A percentile compares a stretch with the other conserved stretches of the same genome.
Conservation (phyloP, 64 coral and sea anemone species). For the Astreopora myriophthalma region DNA sequence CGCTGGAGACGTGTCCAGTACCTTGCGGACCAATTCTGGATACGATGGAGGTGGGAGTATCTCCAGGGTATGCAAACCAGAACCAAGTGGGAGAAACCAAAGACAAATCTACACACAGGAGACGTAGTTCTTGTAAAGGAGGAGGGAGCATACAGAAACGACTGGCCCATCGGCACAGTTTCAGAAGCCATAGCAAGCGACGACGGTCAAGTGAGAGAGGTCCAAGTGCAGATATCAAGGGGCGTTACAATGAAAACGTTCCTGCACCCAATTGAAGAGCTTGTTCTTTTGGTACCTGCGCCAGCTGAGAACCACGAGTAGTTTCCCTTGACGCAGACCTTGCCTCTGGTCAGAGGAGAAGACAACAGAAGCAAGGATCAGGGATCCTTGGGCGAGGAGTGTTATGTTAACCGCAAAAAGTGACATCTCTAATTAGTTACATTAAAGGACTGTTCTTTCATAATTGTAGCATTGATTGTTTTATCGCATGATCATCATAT, state of each 20-base stretch:
- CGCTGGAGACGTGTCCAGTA: constrained; percentile 47
- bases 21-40: constrained; percentile 27
- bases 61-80: neutral
- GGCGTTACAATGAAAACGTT: neutral
- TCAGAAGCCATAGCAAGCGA: constrained; percentile 15
- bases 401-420: neutral
- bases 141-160: neutral
- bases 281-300: neutral
- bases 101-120: neutral
- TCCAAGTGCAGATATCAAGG: neutral
- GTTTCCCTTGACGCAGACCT: neutral
- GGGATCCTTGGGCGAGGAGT: constrained; percentile 25
- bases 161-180: constrained; percentile 14
- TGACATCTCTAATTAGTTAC: too few species aligned
- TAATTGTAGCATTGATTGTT: too few species aligned
- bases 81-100: neutral
- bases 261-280: neutral
- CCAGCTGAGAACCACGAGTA: neutral
- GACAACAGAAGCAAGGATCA: too few species aligned
- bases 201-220: neutral
- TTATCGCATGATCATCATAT: too few species aligned
- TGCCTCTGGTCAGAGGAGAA: too few species aligned
- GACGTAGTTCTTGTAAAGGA: constrained; percentile 19
- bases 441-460: too few species aligned
- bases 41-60: constrained; percentile 31